Percentiles rank a stretch among this genome's conserved stretches.
phyloP scores from a whole-genome alignment of 2,113 vertebrate species.

The Tor tambroides region DNA sequence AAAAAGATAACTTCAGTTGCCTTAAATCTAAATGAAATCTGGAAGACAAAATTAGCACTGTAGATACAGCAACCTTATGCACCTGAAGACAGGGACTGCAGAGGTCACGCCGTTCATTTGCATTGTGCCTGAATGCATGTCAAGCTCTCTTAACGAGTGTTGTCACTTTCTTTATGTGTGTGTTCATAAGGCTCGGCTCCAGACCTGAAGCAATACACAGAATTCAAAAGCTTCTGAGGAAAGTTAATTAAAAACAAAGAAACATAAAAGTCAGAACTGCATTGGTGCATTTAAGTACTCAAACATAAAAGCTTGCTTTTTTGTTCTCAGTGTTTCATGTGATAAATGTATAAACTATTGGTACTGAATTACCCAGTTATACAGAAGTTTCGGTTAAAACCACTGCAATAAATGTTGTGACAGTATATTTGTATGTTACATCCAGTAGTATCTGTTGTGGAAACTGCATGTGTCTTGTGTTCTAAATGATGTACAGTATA shows the following conservation, averaged over 20 bases:
- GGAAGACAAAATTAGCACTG: slow-evolving; percentile 77
- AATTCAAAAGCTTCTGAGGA: background rate
- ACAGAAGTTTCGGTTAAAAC: background rate
- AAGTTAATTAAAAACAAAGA: background rate
- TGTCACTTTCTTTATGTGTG: background rate
- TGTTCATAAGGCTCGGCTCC: background rate
- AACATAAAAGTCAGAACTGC: background rate
- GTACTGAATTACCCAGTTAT: background rate
- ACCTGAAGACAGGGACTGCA: slow-evolving; percentile 56
- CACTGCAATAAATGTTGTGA: slow-evolving; percentile 11
- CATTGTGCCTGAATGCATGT: slow-evolving; percentile 18
- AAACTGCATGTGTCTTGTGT: slow-evolving; percentile 20
- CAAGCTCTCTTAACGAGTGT: background rate
- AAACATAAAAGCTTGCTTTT: background rate
- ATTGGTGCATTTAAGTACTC: background rate
- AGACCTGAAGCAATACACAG: background rate
- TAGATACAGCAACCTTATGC: slow-evolving; percentile 67
- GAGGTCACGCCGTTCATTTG: slow-evolving; percentile 55
- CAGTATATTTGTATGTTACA: background rate
- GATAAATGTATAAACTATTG: background rate
- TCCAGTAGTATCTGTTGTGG: background rate
- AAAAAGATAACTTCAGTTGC: slow-evolving; percentile 36
- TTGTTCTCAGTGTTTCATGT: background rate
- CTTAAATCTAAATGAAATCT: slow-evolving; percentile 64
- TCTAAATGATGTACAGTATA: slow-evolving; percentile 26